These are phyloP conservation scores for Athalia cordata DNA, from an alignment of 2,888 invertebrate genomes.

Conservation along the genomic window DNA sequence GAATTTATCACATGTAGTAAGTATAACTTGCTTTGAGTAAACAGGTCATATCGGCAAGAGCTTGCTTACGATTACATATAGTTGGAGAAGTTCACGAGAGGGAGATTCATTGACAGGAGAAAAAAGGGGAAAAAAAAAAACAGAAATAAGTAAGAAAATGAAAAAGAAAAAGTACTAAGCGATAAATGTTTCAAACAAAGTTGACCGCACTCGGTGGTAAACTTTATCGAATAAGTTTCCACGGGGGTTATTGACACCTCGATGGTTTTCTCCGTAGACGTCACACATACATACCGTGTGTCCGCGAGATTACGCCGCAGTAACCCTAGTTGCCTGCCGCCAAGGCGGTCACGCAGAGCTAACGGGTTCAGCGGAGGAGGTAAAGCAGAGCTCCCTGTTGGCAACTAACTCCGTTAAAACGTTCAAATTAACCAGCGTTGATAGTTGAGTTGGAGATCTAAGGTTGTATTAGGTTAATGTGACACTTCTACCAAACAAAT, in stretches of 20 bases:
- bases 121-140: neutral
- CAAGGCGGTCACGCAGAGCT: too few relatives aligned
- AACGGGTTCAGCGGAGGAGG: too few relatives aligned
- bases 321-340: too few relatives aligned
- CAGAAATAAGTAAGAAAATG: neutral
- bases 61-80: neutral
- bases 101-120: constrained; percentile 3
- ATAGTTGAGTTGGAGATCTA: too few relatives aligned
- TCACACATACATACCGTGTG: too few relatives aligned
- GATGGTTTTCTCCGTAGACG: neutral
- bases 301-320: too few relatives aligned
- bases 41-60: neutral
- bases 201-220: constrained; percentile 9
- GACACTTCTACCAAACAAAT: too few relatives aligned
- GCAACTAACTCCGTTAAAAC: too few relatives aligned
- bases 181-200: constrained; percentile 31
- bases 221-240: neutral
- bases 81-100: neutral
- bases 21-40: neutral
- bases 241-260: constrained; percentile 15
- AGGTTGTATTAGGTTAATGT: too few relatives aligned
- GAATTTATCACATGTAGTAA: too few relatives aligned
- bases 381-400: too few relatives aligned
- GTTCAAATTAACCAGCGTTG: too few relatives aligned
- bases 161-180: neutral